A percentile compares a stretch with the other conserved stretches of the same genome.
Conservation (phyloP, 1,140 invertebrate species). For the Tetragonula clypearis region DNA sequence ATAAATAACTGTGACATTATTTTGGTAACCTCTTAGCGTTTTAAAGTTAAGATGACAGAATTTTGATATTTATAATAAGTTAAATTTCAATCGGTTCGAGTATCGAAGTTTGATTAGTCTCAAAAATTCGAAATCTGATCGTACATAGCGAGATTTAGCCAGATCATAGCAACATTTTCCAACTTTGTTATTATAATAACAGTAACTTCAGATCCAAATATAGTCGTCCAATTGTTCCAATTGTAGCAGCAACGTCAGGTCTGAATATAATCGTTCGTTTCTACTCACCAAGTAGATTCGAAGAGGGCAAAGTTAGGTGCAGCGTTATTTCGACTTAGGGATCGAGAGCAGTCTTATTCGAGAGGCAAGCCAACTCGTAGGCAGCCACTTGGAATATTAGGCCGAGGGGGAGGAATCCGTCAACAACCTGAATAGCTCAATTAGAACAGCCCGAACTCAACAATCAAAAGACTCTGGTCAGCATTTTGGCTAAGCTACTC, state of each 20-base stretch:
- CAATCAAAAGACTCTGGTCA: constrained; percentile 3
- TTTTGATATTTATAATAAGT: too few species aligned
- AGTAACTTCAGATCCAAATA: too few species aligned
- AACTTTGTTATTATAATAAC: too few species aligned
- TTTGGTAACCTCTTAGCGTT: too few species aligned
- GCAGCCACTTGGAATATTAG: constrained; percentile 16
- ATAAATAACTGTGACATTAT: too few species aligned
- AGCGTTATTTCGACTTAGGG: not conserved
- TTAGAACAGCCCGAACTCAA: not conserved
- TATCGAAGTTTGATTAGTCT: too few species aligned
- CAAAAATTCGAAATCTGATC: too few species aligned
- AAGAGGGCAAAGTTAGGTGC: not conserved
- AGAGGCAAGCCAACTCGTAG: not conserved
- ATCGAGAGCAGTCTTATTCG: not conserved
- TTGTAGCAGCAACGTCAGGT: not conserved
- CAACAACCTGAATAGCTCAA: constrained; percentile 21
- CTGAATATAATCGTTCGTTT: not conserved
- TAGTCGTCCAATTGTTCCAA: too few species aligned
- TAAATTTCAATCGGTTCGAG: too few species aligned
- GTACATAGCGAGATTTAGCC: not conserved
- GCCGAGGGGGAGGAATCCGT: constrained; percentile 12
- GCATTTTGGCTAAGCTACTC: not conserved
- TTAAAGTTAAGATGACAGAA: too few species aligned
- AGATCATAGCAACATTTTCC: not conserved
- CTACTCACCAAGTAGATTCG: too few species aligned